These are phyloP conservation scores for Argynnis bischoffii DNA, from an alignment of 2,888 invertebrate species.

Conservation along the genomic window DNA sequence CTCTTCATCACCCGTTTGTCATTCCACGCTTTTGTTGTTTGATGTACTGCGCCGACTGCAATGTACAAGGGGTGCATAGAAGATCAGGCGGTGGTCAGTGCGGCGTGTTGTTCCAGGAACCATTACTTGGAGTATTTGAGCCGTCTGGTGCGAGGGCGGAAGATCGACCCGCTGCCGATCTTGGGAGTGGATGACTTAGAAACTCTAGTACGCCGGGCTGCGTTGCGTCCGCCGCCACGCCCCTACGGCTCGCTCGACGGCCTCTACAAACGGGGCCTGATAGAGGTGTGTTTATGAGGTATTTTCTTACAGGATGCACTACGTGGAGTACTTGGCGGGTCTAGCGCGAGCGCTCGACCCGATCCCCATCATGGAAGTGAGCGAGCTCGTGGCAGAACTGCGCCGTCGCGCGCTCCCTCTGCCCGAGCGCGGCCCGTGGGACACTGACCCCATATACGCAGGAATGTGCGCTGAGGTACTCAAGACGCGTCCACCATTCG, in stretches of 20 bases:
- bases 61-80: slow-evolving; percentile 23
- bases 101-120: slow-evolving; percentile 84
- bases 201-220: slow-evolving; percentile 89
- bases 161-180: slow-evolving; percentile 89
- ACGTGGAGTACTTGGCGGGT: slow-evolving; percentile 96
- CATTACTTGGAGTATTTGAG: slow-evolving; percentile 96
- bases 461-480: slow-evolving; percentile 93
- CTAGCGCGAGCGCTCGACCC: slow-evolving; percentile 95
- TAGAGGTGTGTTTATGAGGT: slow-evolving; percentile 81
- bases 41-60: slow-evolving; percentile 24
- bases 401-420: slow-evolving; percentile 91
- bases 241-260: slow-evolving; percentile 88
- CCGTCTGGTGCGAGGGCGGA: slow-evolving; percentile 86
- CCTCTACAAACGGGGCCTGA: slow-evolving; percentile 84
- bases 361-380: slow-evolving; percentile 92
- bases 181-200: slow-evolving; percentile 91
- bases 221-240: slow-evolving; percentile 87
- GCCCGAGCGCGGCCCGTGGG: slow-evolving; percentile 91
- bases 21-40: slow-evolving; percentile 14
- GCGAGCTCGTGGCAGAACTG: slow-evolving; percentile 93
- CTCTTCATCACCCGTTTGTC: neutral
- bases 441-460: slow-evolving; percentile 92
- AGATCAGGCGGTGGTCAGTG: slow-evolving; percentile 56
- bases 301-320: slow-evolving; percentile 89
- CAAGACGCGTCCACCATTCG: neutral